phyloP scores from a whole-genome alignment of 1,140 invertebrate species.

The Tribolium castaneum region DNA sequence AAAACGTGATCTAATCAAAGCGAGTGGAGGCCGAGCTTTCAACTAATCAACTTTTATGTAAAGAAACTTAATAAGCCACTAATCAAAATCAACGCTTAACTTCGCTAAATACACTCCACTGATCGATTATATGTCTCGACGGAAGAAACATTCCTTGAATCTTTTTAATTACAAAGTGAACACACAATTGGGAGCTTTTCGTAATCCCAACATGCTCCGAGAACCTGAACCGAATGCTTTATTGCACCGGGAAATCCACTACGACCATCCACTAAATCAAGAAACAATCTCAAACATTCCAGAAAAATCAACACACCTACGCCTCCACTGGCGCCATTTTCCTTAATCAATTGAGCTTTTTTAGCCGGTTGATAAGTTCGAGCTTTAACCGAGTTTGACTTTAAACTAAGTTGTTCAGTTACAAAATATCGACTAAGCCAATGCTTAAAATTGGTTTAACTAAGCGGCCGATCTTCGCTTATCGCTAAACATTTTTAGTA shows the following conservation, averaged over 20 bases:
- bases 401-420: no score
- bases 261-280: not conserved
- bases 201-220: conserved; percentile 12
- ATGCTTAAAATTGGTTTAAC: no score
- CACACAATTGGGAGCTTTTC: not conserved
- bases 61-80: not conserved
- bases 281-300: not conserved
- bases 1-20: not conserved
- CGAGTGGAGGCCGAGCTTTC: not conserved
- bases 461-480: no score
- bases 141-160: not conserved
- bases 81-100: not conserved
- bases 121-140: conserved; percentile 1
- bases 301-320: not conserved
- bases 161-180: conserved; percentile 18
- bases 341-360: not conserved
- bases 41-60: no score
- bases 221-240: conserved; percentile 22
- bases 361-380: no score
- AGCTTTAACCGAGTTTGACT: no score
- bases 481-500: no score
- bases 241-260: conserved; percentile 26
- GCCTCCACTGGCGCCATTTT: not conserved
- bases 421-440: no score
- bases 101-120: not conserved